Evolutionary conservation across 2,113 vertebrate species (phyloP), one percentile per base, ranked within the genome.

Genomic region (Puffinus mauretanicus): DNA sequence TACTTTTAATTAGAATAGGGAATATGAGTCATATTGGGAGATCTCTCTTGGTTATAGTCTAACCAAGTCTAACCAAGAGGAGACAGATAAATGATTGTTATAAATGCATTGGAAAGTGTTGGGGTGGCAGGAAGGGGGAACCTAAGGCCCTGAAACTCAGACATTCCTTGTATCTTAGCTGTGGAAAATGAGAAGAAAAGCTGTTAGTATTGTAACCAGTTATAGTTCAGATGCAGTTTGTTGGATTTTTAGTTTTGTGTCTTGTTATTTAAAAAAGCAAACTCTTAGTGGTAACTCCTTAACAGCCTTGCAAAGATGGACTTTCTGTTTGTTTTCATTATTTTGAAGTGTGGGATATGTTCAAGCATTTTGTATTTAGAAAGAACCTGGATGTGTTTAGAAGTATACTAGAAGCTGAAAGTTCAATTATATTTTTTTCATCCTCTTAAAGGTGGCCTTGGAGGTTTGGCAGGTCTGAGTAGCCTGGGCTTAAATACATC

Each of bases 401-500:
- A 76, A 76, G 46, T 62, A 18, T 34, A n/a, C 7, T 40, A 67
- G 36, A 90, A 89, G 22, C 36, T 57, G 65, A 78, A 93, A 94
- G 54, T 61, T 93, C 26, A 77, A 6, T 85, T 93, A 4, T 30
- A 7, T 40, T 88, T 91, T 91, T 94, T 90, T 92, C 15, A 15
- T 92, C n/a, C 25, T 55, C 29, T 81, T 82, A n/a, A 96, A 98
- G 98, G 98, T 97, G 98, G 98, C 61, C 97, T 98, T 91, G 98
- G 98, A 96, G 98, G 98, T 78, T 98, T 99, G 88, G 97, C 98
- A 88, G 97, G 98, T 65, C 95, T 99, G 73, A 98, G 98, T 95
- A 98, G 98, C 80, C 94, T 98, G 90, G 98, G 98, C 70, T 97
- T 98, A 97, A 98, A 98, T 93, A 91, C 98, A 27, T 97, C 98